A percentile compares a stretch with the other conserved stretches of the same genome.
Conservation (phyloP, 2,888 invertebrate genomes). For the Folsomia manolachei region DNA sequence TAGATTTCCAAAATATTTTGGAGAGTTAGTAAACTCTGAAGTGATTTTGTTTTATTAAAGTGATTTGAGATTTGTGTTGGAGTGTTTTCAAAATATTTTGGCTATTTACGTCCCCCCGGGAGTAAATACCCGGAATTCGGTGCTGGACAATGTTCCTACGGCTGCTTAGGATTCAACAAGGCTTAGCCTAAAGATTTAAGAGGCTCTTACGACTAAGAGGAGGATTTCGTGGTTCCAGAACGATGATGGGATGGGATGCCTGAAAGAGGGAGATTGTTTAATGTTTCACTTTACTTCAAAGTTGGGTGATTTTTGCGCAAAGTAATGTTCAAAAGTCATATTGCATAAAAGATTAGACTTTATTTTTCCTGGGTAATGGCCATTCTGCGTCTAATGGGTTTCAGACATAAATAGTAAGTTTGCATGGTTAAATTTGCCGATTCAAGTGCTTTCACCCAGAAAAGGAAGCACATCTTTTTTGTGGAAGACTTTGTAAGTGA, state of each 20-base stretch:
- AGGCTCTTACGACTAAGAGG: background rate
- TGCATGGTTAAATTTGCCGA: too few relatives aligned
- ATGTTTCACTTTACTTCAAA: conserved; percentile 4
- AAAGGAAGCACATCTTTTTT: too few relatives aligned
- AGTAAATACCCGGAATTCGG: too few relatives aligned
- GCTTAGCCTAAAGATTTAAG: conserved; percentile 3
- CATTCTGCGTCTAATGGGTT: background rate
- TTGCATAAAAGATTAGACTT: conserved; percentile 3
- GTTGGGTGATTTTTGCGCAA: background rate
- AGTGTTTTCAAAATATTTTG: too few relatives aligned
- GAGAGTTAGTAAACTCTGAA: too few relatives aligned
- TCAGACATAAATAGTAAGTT: background rate
- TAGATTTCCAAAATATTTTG: background rate
- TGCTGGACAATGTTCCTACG: background rate
- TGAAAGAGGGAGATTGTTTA: too few relatives aligned
- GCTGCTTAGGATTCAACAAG: background rate
- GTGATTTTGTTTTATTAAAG: background rate
- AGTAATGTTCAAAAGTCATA: conserved; percentile 5
- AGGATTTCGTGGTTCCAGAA: background rate
- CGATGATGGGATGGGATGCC: background rate
- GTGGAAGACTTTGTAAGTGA: too few relatives aligned
- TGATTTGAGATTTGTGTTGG: background rate
- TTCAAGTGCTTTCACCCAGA: too few relatives aligned
- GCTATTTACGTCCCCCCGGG: too few relatives aligned
- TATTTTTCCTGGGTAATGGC: conserved; percentile 1